These are phyloP conservation scores for Dolichoris vasculosae DNA, from an alignment of 1,140 invertebrate genomes.

Conservation along the genomic window DNA sequence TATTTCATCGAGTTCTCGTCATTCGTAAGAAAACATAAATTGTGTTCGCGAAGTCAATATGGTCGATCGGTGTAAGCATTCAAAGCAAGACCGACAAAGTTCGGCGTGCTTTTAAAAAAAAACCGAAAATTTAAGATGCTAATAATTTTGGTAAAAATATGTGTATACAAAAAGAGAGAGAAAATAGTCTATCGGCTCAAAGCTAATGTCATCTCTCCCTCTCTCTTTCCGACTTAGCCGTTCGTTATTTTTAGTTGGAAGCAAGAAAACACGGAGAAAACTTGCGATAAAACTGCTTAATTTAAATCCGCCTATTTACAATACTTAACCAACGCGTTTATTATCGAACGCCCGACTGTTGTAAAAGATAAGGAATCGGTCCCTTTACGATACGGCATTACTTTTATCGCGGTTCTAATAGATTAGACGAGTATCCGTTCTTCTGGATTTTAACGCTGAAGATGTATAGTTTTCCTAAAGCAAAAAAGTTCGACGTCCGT, in stretches of 20 bases:
- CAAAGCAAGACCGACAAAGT: no score
- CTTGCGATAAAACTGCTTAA: background rate
- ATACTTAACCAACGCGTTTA: background rate
- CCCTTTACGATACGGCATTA: background rate
- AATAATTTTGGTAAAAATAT: no score
- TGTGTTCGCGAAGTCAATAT: no score
- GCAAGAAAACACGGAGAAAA: background rate
- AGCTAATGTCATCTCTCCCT: background rate
- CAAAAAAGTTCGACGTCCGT: background rate
- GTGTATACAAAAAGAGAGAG: no score
- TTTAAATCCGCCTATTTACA: background rate
- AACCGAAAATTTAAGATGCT: no score
- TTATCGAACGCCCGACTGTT: background rate
- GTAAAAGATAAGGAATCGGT: background rate
- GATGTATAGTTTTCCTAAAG: background rate
- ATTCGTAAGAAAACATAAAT: no score
- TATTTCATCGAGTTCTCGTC: no score
- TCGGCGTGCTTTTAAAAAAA: no score
- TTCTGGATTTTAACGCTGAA: background rate
- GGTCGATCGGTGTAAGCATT: no score
- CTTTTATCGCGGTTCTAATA: background rate
- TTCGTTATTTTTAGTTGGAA: background rate
- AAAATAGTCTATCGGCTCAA: no score
- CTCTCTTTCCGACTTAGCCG: background rate
- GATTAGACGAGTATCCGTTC: background rate